Conservation (phyloP, 1,140 invertebrate genomes). For the Latrodectus geometricus region DNA sequence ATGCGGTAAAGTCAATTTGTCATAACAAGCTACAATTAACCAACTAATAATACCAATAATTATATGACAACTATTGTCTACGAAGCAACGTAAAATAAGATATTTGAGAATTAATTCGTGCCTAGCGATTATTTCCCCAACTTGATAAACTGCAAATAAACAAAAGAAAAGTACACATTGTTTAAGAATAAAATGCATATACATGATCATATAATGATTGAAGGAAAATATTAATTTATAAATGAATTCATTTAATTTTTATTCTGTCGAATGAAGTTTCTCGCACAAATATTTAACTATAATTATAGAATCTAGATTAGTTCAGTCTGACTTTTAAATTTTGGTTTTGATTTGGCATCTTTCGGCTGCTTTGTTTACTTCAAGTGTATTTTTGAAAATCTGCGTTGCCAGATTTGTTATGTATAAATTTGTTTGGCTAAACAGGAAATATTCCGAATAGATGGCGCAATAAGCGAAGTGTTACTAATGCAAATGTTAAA, state of each 20-base stretch:
- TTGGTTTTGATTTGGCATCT: too few species aligned
- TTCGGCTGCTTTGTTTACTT: too few species aligned
- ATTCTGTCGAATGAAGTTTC: too few species aligned
- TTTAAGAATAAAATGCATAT: background rate
- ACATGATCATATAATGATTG: background rate
- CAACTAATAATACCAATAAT: conserved; percentile 28
- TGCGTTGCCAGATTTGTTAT: background rate
- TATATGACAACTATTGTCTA: conserved; percentile 31
- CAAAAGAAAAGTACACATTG: background rate
- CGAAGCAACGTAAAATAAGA: background rate
- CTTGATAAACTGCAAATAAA: background rate
- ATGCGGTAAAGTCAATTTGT: background rate
- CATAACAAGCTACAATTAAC: conserved; percentile 34
- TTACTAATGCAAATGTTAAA: background rate
- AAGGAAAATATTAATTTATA: background rate
- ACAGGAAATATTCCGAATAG: background rate
- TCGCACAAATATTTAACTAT: too few species aligned
- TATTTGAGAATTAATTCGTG: conserved; percentile 1
- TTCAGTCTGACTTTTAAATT: too few species aligned
- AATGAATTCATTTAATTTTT: too few species aligned
- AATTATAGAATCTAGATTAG: too few species aligned
- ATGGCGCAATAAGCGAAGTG: background rate
- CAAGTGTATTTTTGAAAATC: too few species aligned
- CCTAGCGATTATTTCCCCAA: background rate
- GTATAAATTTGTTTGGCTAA: background rate